Evolutionary conservation across 37 sponge, comb jelly and placozoan species (phyloP), one percentile per base, ranked within the genome.

Genomic region (Hexactinellida sp.): DNA sequence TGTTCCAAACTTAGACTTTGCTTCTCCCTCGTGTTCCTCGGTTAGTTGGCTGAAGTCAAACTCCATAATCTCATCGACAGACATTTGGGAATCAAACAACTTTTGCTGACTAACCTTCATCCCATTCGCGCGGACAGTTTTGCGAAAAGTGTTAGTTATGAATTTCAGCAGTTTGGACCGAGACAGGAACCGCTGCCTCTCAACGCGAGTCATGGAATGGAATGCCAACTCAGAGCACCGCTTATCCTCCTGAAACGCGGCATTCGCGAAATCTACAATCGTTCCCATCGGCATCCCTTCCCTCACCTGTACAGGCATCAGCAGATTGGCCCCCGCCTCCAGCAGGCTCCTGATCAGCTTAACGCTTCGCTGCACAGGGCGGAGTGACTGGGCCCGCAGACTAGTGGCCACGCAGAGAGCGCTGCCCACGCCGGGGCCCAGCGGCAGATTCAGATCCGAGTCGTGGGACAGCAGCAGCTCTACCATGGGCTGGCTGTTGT

Each of bases 141-240:
- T 63, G 13, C 76, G 76, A 63, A 63, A 63, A 32, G 76, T 32
- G 34, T 63, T 63, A 23, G 76, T 63, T 3, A 63, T 23, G 13
- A 21, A 63, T 63, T 63, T 63, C 34, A 63, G 13, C 28, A 63
- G 76, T n/a, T 63, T 63, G 13, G 76, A 25, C 76, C 76, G 25
- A 7, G 76, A 10, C 30, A 63, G 34, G 13, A 32, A 63, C 34
- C 76, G 25, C 13, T 63, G 76, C 13, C 76, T 63, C 34, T 63
- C 76, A n/a, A 63, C 13, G 5, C 76, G 76, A 63, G 76, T 63
- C 76, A 63, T 63, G 34, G 76, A 63, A 63, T 63, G 76, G 13
- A 63, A 63, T 32, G 76, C 19, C 34, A 63, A 63, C 30, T 63
- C 76, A 63, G 76, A 63, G 13, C 76, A 63, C 30, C 76, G 25